A percentile compares a stretch with the other conserved stretches of the same genome.
phyloP scores from a whole-genome alignment of 1,140 invertebrate genomes.

The Drosophila nigrodunni region DNA sequence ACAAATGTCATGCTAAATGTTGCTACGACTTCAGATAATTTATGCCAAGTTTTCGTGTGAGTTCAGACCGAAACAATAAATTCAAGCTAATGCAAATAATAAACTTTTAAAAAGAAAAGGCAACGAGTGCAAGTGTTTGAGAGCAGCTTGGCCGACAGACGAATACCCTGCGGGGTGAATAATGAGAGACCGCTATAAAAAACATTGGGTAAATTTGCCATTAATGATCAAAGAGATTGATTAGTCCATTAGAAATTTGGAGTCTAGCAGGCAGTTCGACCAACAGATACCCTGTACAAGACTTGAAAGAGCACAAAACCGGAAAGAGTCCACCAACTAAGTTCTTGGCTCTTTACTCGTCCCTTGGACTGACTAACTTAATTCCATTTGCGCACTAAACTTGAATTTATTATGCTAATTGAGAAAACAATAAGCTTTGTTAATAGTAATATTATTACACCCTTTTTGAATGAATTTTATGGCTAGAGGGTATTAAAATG shows the following conservation, averaged over 20 bases:
- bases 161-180: not conserved
- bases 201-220: not conserved
- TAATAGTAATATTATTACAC: not conserved
- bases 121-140: not conserved
- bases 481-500: constrained; percentile 18
- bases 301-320: too few species aligned
- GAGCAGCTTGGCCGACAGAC: not conserved
- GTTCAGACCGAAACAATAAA: constrained; percentile 64
- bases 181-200: constrained; percentile 11
- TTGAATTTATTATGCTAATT: too few species aligned
- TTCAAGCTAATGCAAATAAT: constrained; percentile 61
- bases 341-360: too few species aligned
- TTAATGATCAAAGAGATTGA: too few species aligned
- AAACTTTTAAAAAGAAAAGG: constrained; percentile 21
- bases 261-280: too few species aligned
- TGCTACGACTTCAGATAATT: constrained; percentile 44
- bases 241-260: too few species aligned
- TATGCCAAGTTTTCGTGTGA: constrained; percentile 67
- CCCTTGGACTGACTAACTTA: too few species aligned
- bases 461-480: not conserved
- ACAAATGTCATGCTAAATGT: not conserved
- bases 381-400: too few species aligned
- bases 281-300: too few species aligned
- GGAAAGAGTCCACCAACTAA: too few species aligned
- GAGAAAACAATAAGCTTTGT: too few species aligned